Evolutionary conservation across 2,888 invertebrate species (phyloP), one percentile per base, ranked within the genome.

Genomic region (Ischnura elegans): DNA sequence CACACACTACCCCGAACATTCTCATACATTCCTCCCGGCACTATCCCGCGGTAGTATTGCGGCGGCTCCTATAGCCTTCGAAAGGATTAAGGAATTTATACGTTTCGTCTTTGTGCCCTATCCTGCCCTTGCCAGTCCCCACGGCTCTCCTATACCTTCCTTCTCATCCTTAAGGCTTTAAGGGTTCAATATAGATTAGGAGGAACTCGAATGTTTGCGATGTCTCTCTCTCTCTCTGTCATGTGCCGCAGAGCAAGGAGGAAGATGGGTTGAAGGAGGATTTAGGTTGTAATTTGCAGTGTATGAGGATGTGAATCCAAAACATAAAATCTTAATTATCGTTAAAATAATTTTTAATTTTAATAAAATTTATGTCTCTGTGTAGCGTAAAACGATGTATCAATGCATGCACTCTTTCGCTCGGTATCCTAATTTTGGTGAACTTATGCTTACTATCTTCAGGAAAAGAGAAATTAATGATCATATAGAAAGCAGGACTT

Each of bases 1-100:
- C 86, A 86, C 86, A 46, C 86, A 46, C 86, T 45, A 42, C 2
- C 45, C 2, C 86, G 21, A 86, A 86, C 76, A 76, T 86, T 86
- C 86, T 46, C 86, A 46, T 86, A 46, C 86, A 43, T 55, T 43
- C 66, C 61, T 21, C 87, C 90, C n/a, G 76, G 76, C n/a, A 76
- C 76, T 76, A 36, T 36, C 76, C 76, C 76, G 76, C 36, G 76
- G 76, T 13, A 76, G 76, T 76, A 76, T 76, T 90, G 90, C 90
- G 90, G 90, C 90, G 76, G 76, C 90, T 61, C 29, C 55, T 90
- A 61, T 90, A 61, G 87, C 87, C 55, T 87, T 51, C 87, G 29
- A 87, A 87, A 87, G 90, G 90, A 90, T 90, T 90, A 90, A 90
- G 90, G 90, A 90, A 90, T 90, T 90, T 90, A 90, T 90, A 43